A percentile compares a stretch with the other conserved stretches of the same genome.
Evolutionary conservation across 2,888 invertebrate species (phyloP).

Genomic region (Ferrisia virgata): DNA sequence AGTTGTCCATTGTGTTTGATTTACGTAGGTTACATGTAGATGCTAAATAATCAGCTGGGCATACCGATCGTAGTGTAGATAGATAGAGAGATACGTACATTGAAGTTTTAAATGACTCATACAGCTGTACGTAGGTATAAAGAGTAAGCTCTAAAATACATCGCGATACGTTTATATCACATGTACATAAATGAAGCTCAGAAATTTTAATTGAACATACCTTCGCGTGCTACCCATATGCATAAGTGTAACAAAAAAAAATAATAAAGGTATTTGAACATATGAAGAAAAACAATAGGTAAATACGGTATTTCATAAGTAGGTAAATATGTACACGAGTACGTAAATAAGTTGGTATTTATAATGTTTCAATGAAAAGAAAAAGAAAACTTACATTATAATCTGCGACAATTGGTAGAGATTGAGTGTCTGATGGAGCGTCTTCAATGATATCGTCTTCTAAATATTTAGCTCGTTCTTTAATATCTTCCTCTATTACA

Average conservation of each 20-base stretch:
- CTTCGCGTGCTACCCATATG: background rate
- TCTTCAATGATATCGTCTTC: constrained; percentile 49
- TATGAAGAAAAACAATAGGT: background rate
- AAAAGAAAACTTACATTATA: constrained; percentile 40
- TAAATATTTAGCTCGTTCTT: constrained; percentile 47
- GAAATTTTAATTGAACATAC: background rate
- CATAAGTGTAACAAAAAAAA: background rate
- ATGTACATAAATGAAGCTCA: background rate
- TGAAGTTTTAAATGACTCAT: too few relatives aligned
- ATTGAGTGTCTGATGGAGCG: constrained; percentile 46
- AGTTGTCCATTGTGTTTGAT: too few relatives aligned
- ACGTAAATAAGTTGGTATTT: background rate
- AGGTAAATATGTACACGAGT: background rate
- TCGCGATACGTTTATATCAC: too few relatives aligned
- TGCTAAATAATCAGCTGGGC: too few relatives aligned
- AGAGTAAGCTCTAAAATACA: too few relatives aligned
- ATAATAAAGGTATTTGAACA: background rate
- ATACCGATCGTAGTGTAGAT: too few relatives aligned
- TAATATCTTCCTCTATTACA: constrained; percentile 50
- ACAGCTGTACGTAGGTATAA: too few relatives aligned
- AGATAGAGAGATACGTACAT: too few relatives aligned
- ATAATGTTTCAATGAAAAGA: too few relatives aligned
- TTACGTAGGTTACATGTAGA: too few relatives aligned
- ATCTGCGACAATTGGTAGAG: background rate
- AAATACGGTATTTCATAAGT: background rate